Evolutionary conservation across 2,888 invertebrate species (phyloP), one percentile per base, ranked within the genome.

Genomic region (Epirrhoe alternata): DNA sequence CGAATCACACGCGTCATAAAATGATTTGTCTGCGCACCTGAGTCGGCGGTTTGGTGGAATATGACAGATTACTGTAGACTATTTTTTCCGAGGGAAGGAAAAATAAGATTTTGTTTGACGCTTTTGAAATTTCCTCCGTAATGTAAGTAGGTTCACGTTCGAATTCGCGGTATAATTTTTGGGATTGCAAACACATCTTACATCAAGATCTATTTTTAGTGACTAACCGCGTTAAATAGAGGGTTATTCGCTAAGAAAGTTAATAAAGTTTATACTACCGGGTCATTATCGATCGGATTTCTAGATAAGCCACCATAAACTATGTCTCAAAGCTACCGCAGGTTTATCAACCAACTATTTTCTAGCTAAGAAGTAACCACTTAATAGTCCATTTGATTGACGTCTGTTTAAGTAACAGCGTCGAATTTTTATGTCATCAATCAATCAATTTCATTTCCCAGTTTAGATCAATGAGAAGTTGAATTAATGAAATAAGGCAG

Each of bases 381-480:
- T 77, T 74, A 80, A 77, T 77, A 70, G 71, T 73, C 70, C 3
- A n/a, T 61, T 80, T 89, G 90, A 90, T 90, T 87, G 88, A 90
- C 87, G 81, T 87, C 74, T 79, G 74, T 81, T 79, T 76, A 74
- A 81, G 81, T 74, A 74, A 78, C 75, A 82, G 84, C 86, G 86
- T 90, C 83, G 89, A 86, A 86, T 84, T 87, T 90, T 90, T 87
- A 90, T 88, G 86, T 86, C 85, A 83, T 82, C 83, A 83, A 92
- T 92, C 89, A 91, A 92, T 92, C 91, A 90, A 88, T 82, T 86
- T 86, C 85, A 89, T 88, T 86, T 87, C 83, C 75, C 77, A 75
- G 75, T 78, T 74, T 74, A 74, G 74, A 74, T 73, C 72, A 69
- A 76, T 73, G 74, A 76, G 76, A 76, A 59, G 60, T 67, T 38